Evolutionary conservation across 2,888 invertebrate species (phyloP), one percentile per base, ranked within the genome.

Genomic region (Drosophila ochracea): DNA sequence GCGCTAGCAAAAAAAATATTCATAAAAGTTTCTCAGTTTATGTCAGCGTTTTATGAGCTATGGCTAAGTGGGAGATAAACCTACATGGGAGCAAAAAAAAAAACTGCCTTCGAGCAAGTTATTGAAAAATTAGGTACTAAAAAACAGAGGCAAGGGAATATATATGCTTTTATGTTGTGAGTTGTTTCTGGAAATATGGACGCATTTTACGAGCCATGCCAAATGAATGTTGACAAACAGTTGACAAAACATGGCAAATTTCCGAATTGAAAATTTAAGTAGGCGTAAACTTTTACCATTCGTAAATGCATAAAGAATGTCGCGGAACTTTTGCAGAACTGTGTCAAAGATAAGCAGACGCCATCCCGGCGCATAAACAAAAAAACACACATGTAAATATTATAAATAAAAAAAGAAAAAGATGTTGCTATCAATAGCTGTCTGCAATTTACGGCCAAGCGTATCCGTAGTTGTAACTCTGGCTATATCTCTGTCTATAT

Each of bases 321-420:
- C 25, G 58, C 10, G 54, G 52, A 59, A 68, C 11, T 76, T 67
- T 57, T 35, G 30, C 50, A 31, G 37, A 82, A 84, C 67, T 89
- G 69, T 84, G 84, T 84, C 90, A 84, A 71, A 68, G 68, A 84
- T 84, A 87, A 82, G 74, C 80, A 77, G 65, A 67, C 49, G 76
- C 79, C 81, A 53, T 19, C 35, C 76, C 30, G 70, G 64, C 78
- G 64, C 62, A 68, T 62, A 57, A 57, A 50, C 52, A 59, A 52
- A 52, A 52, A 35, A 35, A 35, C 35, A 0, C 7, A 28, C 37
- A 19, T 54, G 16, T 49, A 63, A 69, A 58, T 68, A 69, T 69
- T 68, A 78, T 76, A 68, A 72, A 21, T 13, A 47, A 7, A 13
- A 71, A 65, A 54, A 31, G 31, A 9, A 31, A 9, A 53, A 30